Conservation (phyloP, 1,140 invertebrate genomes). For the Neelides sp. region DNA sequence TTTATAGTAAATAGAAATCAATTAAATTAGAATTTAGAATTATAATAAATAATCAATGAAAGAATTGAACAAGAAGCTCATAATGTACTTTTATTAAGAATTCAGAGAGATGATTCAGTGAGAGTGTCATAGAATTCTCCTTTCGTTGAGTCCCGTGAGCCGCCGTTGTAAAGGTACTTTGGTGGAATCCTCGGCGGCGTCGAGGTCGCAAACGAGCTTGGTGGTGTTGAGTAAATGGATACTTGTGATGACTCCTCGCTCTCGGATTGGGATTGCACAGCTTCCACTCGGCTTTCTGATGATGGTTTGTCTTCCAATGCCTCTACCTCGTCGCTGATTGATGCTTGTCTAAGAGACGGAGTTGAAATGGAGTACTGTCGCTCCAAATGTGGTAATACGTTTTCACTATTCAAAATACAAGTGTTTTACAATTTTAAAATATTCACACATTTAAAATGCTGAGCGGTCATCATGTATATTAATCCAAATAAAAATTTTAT, state of each 20-base stretch:
- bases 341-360: slow-evolving; percentile 10
- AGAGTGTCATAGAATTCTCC: no score
- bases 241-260: slow-evolving; percentile 15
- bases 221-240: slow-evolving; percentile 26
- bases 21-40: no score
- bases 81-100: no score
- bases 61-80: no score
- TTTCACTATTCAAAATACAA: not conserved
- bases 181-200: not conserved
- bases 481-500: not conserved
- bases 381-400: slow-evolving; percentile 2
- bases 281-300: not conserved
- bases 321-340: slow-evolving; percentile 4
- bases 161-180: not conserved
- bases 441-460: not conserved
- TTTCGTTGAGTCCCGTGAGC: no score
- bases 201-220: slow-evolving; percentile 11
- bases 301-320: not conserved
- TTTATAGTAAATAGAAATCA: no score
- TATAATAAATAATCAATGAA: no score
- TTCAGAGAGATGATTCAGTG: no score
- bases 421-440: not conserved
- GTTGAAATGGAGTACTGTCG: slow-evolving; percentile 17
- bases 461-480: not conserved
- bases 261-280: not conserved